A percentile compares a stretch with the other conserved stretches of the same genome.
phyloP scores from a whole-genome alignment of 2,797 vertebrate genomes.

The Ceyx erithaca region DNA sequence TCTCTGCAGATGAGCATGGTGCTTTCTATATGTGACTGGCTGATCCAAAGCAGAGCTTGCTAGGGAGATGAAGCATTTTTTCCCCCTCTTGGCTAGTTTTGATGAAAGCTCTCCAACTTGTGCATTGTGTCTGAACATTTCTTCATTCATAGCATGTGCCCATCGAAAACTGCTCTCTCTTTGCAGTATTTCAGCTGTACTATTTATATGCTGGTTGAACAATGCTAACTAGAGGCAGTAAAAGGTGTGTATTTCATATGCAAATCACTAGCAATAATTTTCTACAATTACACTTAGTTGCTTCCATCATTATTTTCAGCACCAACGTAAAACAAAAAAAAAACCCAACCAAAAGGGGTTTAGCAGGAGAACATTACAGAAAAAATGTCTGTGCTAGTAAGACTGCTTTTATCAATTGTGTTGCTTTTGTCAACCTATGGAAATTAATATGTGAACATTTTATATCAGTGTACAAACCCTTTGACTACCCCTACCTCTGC shows the following conservation, averaged over 20 bases:
- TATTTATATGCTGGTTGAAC: constrained; percentile 78
- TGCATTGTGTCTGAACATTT: constrained; percentile 66
- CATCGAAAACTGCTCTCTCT: constrained; percentile 65
- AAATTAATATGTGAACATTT: not conserved
- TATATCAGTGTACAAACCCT: not conserved
- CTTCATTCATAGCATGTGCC: constrained; percentile 72
- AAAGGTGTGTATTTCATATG: constrained; percentile 79
- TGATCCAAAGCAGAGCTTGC: constrained; percentile 24
- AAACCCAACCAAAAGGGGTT: not conserved
- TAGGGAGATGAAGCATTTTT: constrained; percentile 60
- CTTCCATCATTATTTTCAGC: constrained; percentile 68
- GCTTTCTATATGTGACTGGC: constrained; percentile 11
- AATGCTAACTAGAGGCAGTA: constrained; percentile 73
- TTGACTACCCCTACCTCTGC: not conserved
- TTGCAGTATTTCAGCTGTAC: constrained; percentile 56
- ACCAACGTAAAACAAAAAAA: constrained; percentile 46
- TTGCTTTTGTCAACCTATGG: not conserved
- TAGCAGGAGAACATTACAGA: constrained; percentile 39
- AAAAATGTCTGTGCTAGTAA: constrained; percentile 34
- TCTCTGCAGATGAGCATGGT: not conserved
- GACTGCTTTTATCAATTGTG: constrained; percentile 10
- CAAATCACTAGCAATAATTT: constrained; percentile 75
- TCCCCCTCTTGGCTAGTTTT: constrained; percentile 57
- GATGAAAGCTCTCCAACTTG: constrained; percentile 68
- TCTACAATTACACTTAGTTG: constrained; percentile 70